Evolutionary conservation across 2,888 invertebrate species (phyloP).

Genomic region (Alitta virens): DNA sequence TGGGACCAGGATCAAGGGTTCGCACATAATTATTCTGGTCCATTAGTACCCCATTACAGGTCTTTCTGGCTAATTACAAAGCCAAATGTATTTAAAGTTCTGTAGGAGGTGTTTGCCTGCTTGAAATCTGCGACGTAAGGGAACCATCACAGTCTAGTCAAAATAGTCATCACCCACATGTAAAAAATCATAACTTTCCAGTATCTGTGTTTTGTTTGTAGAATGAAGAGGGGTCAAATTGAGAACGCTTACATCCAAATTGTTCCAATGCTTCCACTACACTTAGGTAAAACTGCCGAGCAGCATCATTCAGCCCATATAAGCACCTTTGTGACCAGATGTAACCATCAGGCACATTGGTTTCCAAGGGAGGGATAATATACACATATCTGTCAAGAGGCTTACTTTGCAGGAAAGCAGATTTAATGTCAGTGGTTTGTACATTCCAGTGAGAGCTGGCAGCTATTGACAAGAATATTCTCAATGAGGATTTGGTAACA

Average conservation of each 20-base stretch:
- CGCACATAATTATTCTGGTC: background rate
- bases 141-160: slow-evolving; percentile 9
- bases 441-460: slow-evolving; percentile 26
- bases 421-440: slow-evolving; percentile 32
- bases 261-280: slow-evolving; percentile 24
- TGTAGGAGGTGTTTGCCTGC: slow-evolving; percentile 19
- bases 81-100: slow-evolving; percentile 26
- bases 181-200: slow-evolving; percentile 33
- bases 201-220: slow-evolving; percentile 14
- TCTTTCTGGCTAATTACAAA: too few species aligned
- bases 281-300: slow-evolving; percentile 29
- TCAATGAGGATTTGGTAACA: slow-evolving; percentile 22
- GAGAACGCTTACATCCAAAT: slow-evolving; percentile 26
- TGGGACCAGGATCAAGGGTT: background rate
- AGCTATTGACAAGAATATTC: slow-evolving; percentile 22
- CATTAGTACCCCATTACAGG: too few species aligned
- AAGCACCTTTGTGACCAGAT: slow-evolving; percentile 29
- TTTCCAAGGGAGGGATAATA: slow-evolving; percentile 26
- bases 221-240: slow-evolving; percentile 30
- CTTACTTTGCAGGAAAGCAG: slow-evolving; percentile 31
- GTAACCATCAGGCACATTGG: slow-evolving; percentile 4
- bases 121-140: slow-evolving; percentile 16
- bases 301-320: slow-evolving; percentile 31
- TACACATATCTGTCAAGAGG: slow-evolving; percentile 24
- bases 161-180: slow-evolving; percentile 24